Evolutionary conservation across 2,888 invertebrate species (phyloP).

Genomic region (Terebella lapidaria): DNA sequence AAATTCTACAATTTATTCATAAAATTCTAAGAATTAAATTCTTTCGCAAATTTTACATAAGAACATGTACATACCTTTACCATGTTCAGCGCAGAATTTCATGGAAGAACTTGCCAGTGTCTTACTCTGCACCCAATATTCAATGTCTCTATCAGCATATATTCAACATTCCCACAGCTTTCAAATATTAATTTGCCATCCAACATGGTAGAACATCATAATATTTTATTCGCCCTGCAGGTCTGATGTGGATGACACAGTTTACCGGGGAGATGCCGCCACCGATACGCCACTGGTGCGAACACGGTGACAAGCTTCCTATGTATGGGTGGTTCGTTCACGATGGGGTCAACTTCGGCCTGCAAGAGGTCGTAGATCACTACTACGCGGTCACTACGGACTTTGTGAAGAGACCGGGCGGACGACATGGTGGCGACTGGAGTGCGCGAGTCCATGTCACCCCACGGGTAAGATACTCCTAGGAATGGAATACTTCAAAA

Average conservation of each 20-base stretch:
- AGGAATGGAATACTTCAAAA: too few relatives aligned
- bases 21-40: too few relatives aligned
- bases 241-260: conserved; percentile 91
- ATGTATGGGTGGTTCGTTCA: conserved; percentile 86
- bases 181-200: too few relatives aligned
- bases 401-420: conserved; percentile 79
- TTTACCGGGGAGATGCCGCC: conserved; percentile 62
- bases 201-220: too few relatives aligned
- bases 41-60: too few relatives aligned
- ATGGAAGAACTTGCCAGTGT: too few relatives aligned
- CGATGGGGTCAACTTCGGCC: conserved; percentile 86
- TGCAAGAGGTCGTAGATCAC: conserved; percentile 80
- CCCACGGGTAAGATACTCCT: conserved; percentile 54
- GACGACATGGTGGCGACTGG: conserved; percentile 87
- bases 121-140: too few relatives aligned
- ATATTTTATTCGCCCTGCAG: conserved; percentile 59
- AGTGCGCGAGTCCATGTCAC: conserved; percentile 73
- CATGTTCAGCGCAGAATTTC: too few relatives aligned
- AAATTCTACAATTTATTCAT: too few relatives aligned
- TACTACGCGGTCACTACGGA: conserved; percentile 74
- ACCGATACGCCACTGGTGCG: conserved; percentile 85
- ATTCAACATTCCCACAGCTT: too few relatives aligned
- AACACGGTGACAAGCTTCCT: conserved; percentile 60
- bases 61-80: too few relatives aligned
- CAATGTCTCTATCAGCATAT: too few relatives aligned